Percentiles rank a stretch among this genome's conserved stretches.
Conservation (phyloP, 2,113 vertebrate species). For the Mesembrinibis cayennensis region DNA sequence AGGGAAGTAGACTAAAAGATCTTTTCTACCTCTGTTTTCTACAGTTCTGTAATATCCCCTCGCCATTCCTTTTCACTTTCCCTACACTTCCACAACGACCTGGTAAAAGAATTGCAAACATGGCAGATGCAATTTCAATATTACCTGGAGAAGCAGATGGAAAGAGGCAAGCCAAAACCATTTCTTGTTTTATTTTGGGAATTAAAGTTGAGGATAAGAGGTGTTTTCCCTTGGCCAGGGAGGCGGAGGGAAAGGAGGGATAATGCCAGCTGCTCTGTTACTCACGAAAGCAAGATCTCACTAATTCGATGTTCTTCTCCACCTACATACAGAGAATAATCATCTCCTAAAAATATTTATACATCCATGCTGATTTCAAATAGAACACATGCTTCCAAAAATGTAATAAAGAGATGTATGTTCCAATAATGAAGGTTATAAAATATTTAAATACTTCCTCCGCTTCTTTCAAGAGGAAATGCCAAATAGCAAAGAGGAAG, state of each 20-base stretch:
- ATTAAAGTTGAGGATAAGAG: conserved; percentile 22
- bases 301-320: conserved; percentile 52
- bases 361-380: conserved; percentile 48
- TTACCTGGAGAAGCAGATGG: background rate
- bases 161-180: background rate
- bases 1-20: background rate
- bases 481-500: conserved; percentile 55
- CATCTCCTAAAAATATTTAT: conserved; percentile 60
- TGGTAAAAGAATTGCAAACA: background rate
- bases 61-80: background rate
- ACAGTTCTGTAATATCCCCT: background rate
- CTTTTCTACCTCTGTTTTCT: background rate
- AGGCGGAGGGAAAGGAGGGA: background rate
- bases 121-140: background rate
- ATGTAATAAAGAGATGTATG: conserved; percentile 40
- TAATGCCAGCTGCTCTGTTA: conserved; percentile 56
- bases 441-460: conserved; percentile 64
- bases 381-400: conserved; percentile 51
- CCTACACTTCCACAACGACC: background rate
- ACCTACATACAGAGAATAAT: conserved; percentile 60
- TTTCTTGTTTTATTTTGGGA: conserved; percentile 25
- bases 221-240: conserved; percentile 48
- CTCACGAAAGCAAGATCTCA: conserved; percentile 49
- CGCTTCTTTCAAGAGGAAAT: conserved; percentile 47
- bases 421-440: conserved; percentile 56